phyloP scores from a whole-genome alignment of 1,140 invertebrate species.

The Drosophila lini region DNA sequence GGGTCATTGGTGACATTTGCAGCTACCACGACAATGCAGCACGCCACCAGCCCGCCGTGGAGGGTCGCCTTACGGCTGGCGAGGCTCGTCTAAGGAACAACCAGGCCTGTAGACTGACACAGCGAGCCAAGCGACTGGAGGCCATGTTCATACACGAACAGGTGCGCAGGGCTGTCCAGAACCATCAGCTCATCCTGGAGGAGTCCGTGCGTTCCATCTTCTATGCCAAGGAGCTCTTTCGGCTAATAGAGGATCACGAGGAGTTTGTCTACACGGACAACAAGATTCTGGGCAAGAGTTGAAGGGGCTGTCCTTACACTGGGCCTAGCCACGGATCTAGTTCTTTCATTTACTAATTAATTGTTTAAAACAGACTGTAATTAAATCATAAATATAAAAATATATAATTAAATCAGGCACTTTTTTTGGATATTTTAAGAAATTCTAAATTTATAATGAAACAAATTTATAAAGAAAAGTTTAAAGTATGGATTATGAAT shows the following conservation, averaged over 20 bases:
- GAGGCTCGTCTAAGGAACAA: constrained; percentile 37
- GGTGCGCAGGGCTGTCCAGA: constrained; percentile 48
- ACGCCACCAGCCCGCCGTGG: constrained; percentile 37
- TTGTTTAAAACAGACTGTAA: constrained; percentile 5
- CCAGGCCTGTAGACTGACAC: constrained; percentile 52
- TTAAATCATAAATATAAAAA: neutral
- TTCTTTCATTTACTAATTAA: no score
- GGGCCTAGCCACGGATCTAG: constrained; percentile 11
- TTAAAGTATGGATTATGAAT: neutral
- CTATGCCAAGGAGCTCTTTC: constrained; percentile 71
- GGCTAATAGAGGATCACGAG: constrained; percentile 61
- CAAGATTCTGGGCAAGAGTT: constrained; percentile 30
- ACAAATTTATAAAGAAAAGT: no score
- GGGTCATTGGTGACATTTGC: constrained; percentile 48
- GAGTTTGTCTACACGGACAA: constrained; percentile 60
- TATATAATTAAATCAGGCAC: neutral
- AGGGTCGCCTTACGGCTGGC: constrained; percentile 21
- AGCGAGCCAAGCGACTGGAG: constrained; percentile 61
- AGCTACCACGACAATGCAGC: constrained; percentile 54
- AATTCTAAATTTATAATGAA: neutral
- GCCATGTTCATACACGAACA: constrained; percentile 66
- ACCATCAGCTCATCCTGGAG: constrained; percentile 63
- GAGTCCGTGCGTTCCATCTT: constrained; percentile 72
- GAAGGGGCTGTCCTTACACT: neutral
- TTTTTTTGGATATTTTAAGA: neutral